Evolutionary conservation across 2,888 invertebrate genomes (phyloP), one percentile per base, ranked within the genome.

Genomic region (Pyrrhosoma nymphula): DNA sequence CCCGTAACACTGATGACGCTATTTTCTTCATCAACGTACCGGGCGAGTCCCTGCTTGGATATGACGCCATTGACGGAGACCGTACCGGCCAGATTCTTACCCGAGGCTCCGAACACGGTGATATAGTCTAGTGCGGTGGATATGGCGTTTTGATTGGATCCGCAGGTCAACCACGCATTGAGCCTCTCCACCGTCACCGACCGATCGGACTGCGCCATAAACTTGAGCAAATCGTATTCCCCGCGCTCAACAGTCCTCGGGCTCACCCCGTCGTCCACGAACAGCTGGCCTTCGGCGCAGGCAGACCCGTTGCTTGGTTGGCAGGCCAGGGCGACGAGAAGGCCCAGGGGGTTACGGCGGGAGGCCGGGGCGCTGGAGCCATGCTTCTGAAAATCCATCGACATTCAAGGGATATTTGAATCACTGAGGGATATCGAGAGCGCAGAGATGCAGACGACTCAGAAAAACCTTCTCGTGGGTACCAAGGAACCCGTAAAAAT

Each of bases 301-400:
- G 35, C 10, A n/a, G 30, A 20, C 18, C 26, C 60, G 47, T 35
- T 56, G 23, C 12, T 18, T 4, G 30, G 82, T 35, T 55, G 23
- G 95, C 95, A 95, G 88, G 75, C 35, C 82, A 95, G 82, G 16
- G 91, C 95, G 3, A 91, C 95, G 18, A 90, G n/a, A 26, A 95
- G 56, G 95, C 89, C 56, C 47, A 60, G 56, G 0, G 95, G 89
- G 4, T 47, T 63, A 14, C 0, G 16, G 0, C 95, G 60, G n/a
- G 95, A 95, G 16, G 95, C 56, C 6, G 0, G 12, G 26, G 88
- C 89, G 1, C 30, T 90, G 26, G 12, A 2, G 16, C 90, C 90
- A 0, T 60, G 55, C 14, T 39, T 69, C 95, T 95, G 47, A n/a
- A 63, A 95, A 60, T 39, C 16, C 39, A 89, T 89, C 30, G n/a